These are phyloP conservation scores for Monochamus saltuarius DNA, from an alignment of 1,140 invertebrate genomes.

Conservation along the genomic window DNA sequence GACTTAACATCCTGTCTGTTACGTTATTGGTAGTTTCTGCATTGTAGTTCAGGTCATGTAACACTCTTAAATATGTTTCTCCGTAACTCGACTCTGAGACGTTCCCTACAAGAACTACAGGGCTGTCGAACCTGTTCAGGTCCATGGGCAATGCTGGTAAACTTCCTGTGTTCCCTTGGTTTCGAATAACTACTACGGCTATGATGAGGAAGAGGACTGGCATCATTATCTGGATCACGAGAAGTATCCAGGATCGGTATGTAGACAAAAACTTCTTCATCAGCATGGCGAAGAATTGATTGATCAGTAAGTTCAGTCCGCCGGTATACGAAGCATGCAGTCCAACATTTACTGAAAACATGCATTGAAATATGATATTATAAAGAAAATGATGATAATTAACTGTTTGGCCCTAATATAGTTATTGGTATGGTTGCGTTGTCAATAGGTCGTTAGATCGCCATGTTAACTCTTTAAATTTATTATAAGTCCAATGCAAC, in stretches of 20 bases:
- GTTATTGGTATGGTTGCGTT: no score
- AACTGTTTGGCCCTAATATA: no score
- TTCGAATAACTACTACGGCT: slow-evolving; percentile 57
- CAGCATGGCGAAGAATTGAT: slow-evolving; percentile 65
- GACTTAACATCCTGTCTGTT: slow-evolving; percentile 20
- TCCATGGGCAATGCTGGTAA: slow-evolving; percentile 53
- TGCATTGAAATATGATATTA: no score
- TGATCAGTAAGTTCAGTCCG: slow-evolving; percentile 53
- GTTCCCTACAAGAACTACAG: slow-evolving; percentile 48
- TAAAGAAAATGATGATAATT: no score
- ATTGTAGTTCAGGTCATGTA: not conserved
- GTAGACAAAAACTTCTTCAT: slow-evolving; percentile 62
- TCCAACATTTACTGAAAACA: slow-evolving; percentile 25
- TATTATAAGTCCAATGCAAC: no score
- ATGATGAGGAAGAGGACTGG: slow-evolving; percentile 62
- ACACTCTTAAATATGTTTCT: not conserved
- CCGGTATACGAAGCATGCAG: slow-evolving; percentile 25
- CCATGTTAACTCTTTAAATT: no score
- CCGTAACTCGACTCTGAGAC: slow-evolving; percentile 4
- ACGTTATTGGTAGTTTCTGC: slow-evolving; percentile 8
- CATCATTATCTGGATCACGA: slow-evolving; percentile 60
- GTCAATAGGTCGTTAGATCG: no score
- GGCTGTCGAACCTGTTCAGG: slow-evolving; percentile 39
- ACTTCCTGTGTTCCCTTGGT: slow-evolving; percentile 52
- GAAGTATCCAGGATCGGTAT: slow-evolving; percentile 57